Conservation (phyloP, 2,888 invertebrate genomes). For the Plagodis pulveraria region DNA sequence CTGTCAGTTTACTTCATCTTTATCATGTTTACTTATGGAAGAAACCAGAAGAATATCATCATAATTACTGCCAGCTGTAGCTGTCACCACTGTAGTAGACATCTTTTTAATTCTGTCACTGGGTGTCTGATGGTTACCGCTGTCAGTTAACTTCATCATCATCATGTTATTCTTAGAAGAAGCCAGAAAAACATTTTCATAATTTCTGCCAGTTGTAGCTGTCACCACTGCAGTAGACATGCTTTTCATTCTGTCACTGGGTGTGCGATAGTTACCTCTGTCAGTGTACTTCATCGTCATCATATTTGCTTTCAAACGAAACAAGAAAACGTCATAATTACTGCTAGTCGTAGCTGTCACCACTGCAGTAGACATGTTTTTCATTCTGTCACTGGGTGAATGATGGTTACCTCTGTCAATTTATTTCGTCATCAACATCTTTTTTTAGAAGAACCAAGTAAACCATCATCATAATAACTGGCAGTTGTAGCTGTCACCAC, state of each 20-base stretch:
- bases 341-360: slow-evolving; percentile 28
- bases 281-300: background rate
- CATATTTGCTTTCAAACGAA: background rate
- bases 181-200: background rate
- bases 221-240: background rate
- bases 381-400: slow-evolving; percentile 29
- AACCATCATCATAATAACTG: slow-evolving; percentile 18
- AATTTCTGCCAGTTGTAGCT: background rate
- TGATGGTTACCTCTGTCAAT: slow-evolving; percentile 17
- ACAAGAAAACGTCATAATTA: background rate
- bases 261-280: slow-evolving; percentile 4
- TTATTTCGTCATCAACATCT: too few species aligned
- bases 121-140: slow-evolving; percentile 11
- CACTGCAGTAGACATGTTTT: slow-evolving; percentile 35
- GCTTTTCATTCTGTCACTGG: slow-evolving; percentile 30
- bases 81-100: too few species aligned
- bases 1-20: background rate
- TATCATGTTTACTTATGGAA: too few species aligned
- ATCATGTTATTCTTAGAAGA: background rate
- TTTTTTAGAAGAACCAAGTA: too few species aligned
- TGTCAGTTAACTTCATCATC: background rate
- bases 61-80: too few species aligned
- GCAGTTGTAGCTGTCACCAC: background rate
- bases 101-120: slow-evolving; percentile 26
- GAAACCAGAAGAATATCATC: too few species aligned